phyloP scores from a whole-genome alignment of 2,888 invertebrate species.

The Lycaena phlaeas region DNA sequence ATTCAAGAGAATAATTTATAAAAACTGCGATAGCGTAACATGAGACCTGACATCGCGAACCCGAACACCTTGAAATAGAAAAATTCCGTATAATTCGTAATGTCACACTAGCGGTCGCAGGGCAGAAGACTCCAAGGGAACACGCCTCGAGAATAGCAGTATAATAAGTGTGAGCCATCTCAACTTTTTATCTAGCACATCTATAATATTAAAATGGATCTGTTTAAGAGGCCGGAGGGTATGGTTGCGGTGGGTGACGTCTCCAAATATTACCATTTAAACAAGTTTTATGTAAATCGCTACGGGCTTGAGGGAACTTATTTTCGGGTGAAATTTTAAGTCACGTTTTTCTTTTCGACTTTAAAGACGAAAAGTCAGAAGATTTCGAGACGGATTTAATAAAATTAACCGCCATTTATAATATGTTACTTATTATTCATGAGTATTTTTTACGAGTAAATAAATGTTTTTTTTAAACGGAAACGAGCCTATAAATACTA shows the following conservation, averaged over 20 bases:
- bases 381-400: slow-evolving; percentile 55
- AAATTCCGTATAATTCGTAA: slow-evolving; percentile 33
- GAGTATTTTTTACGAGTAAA: slow-evolving; percentile 21
- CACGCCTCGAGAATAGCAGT: slow-evolving; percentile 15
- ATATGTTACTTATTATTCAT: slow-evolving; percentile 53
- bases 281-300: slow-evolving; percentile 72
- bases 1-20: slow-evolving; percentile 6
- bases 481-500: too few species aligned
- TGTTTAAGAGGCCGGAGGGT: slow-evolving; percentile 36
- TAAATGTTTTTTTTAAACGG: neutral
- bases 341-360: slow-evolving; percentile 55
- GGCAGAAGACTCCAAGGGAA: slow-evolving; percentile 12
- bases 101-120: slow-evolving; percentile 25
- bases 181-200: slow-evolving; percentile 15
- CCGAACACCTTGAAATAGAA: slow-evolving; percentile 38
- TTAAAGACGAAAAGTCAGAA: slow-evolving; percentile 59
- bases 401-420: slow-evolving; percentile 50
- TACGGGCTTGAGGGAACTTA: slow-evolving; percentile 50
- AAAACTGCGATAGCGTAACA: slow-evolving; percentile 5
- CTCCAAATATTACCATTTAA: slow-evolving; percentile 72
- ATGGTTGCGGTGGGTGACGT: slow-evolving; percentile 58
- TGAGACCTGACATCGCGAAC: slow-evolving; percentile 26
- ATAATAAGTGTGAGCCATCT: slow-evolving; percentile 4
- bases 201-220: slow-evolving; percentile 38
- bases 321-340: slow-evolving; percentile 57